A percentile compares a stretch with the other conserved stretches of the same genome.
Conservation (phyloP, 2,113 vertebrate genomes). For the Mellivora capensis region DNA sequence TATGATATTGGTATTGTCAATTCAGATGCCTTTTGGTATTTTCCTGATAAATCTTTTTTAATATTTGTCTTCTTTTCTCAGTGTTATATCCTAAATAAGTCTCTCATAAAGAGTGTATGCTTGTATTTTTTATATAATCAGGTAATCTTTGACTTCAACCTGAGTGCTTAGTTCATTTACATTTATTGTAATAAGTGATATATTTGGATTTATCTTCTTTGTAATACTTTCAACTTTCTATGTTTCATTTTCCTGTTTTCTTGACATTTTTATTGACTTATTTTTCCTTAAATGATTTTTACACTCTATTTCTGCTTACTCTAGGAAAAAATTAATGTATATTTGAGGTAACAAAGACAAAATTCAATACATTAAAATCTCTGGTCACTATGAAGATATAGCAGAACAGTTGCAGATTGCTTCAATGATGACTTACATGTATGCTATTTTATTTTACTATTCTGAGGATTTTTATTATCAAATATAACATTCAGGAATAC, state of each 20-base stretch:
- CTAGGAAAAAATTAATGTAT: neutral
- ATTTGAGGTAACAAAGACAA: neutral
- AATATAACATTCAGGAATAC: neutral
- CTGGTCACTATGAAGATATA: neutral
- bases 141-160: neutral
- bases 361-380: neutral
- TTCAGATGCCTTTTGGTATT: neutral
- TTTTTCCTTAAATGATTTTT: neutral
- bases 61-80: neutral
- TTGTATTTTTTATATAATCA: neutral
- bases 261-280: neutral
- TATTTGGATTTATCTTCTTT: neutral
- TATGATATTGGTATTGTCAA: neutral
- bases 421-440: neutral
- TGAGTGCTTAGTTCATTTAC: neutral
- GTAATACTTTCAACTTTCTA: neutral
- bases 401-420: neutral
- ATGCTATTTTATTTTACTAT: neutral
- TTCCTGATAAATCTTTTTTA: neutral
- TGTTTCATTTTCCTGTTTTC: neutral
- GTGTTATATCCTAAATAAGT: neutral
- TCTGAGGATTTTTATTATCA: neutral
- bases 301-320: neutral
- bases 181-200: neutral
- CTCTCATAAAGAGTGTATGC: neutral